Base-by-base conservation (phyloP, 2,797 vertebrate genomes). In the Oreortyx pictus region DNA sequence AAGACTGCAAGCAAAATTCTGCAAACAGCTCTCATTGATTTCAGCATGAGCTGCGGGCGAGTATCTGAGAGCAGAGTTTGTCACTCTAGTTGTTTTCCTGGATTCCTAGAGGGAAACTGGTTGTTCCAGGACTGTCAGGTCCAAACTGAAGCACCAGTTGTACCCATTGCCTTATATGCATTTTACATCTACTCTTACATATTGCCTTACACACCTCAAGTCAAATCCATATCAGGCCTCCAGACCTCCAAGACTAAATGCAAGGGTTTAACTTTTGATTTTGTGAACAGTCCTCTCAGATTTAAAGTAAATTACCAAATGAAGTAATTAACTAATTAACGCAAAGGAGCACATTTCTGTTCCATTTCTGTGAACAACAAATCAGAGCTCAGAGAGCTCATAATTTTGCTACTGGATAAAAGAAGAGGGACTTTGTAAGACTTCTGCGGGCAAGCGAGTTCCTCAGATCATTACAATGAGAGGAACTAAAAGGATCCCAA, bases 1-100 rank as follows among this genome's bases (percentile, higher is more conserved):
- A 39, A 74, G 27, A 39, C 67, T 77, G 59, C 33, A 74, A 44
- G 27, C 27, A 91, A 86, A 91, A 70, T 87, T 82, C 46, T 87
- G 56, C 16, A 72, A 31, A 1, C 57, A 57, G 15, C 74, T 80
- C 62, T 59, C 24, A 11, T 29, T 31, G 49, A 81, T 16, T 11
- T 88, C 61, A 78, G 22, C 19, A 67, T 56, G 46, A 86, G 16
- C 41, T 18, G 24, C 8, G 16, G 24, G 7, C 57, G 27, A 68
- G 6, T 54, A 33, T 27, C 37, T 70, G 37, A 77, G 11, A 47
- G 31, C 35, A 41, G 31, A 76, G 62, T 37, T 80, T 81, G 25
- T 37, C n/a, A 23, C 56, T 37, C 65, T 88, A 49, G 37, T 47
- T 27, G 75, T 81, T 81, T 60, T 57, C 29, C n/a, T 54, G 11